Evolutionary conservation across 2,113 vertebrate species (phyloP).

Genomic region (Ochotona curzoniae): DNA sequence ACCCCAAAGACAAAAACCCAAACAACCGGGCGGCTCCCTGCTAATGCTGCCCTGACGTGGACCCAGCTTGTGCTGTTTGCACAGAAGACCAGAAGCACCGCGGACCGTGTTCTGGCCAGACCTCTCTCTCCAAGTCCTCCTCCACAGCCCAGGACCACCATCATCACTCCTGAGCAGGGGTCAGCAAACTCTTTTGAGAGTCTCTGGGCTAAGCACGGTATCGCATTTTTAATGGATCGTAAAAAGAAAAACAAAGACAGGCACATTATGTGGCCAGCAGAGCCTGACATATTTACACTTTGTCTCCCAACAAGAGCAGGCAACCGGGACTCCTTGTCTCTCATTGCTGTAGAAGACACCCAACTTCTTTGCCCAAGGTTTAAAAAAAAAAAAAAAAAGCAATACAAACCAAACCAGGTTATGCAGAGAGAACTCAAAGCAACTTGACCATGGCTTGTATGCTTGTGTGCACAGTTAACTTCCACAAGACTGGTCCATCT

Average conservation of each 20-base stretch:
- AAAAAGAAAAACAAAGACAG: constrained; percentile 49
- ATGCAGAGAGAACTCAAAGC: not conserved
- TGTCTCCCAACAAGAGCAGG: not conserved
- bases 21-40: not conserved
- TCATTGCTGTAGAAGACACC: not conserved
- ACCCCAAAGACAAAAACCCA: constrained; percentile 23
- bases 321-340: not conserved
- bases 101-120: not conserved
- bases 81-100: not conserved
- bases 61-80: constrained; percentile 14
- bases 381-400: constrained; percentile 42
- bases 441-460: not conserved
- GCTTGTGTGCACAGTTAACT: not conserved
- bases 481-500: not conserved
- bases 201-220: constrained; percentile 8
- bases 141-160: not conserved
- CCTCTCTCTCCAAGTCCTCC: not conserved
- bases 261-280: not conserved
- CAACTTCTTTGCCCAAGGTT: constrained; percentile 37
- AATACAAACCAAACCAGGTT: not conserved
- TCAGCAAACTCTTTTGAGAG: not conserved
- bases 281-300: constrained; percentile 8
- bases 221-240: constrained; percentile 27
- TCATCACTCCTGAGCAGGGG: not conserved
- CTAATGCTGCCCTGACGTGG: constrained; percentile 39